Conservation (phyloP, 2,888 invertebrate genomes). For the Lasioglossum marginatum region DNA sequence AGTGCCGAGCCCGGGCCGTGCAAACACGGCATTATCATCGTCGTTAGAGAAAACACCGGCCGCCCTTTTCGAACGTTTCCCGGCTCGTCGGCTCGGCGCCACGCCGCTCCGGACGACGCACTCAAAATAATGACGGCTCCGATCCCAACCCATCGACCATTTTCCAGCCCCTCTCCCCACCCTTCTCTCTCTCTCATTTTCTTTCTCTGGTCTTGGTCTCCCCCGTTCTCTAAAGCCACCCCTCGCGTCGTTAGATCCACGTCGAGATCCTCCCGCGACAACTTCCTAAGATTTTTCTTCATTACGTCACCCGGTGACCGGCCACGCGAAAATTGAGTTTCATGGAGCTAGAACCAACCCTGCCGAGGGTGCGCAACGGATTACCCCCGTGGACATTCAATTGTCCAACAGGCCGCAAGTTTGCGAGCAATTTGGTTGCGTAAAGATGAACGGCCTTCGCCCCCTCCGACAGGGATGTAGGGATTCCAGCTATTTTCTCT, state of each 20-base stretch:
- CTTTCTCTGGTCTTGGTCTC: neutral
- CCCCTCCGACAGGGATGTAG: neutral
- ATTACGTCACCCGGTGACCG: constrained; percentile 60
- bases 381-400: constrained; percentile 21
- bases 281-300: constrained; percentile 70
- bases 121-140: constrained; percentile 72
- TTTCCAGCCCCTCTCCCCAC: constrained; percentile 17
- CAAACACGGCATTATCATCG: constrained; percentile 67
- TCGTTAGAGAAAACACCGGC: constrained; percentile 68
- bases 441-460: constrained; percentile 23
- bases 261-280: constrained; percentile 27
- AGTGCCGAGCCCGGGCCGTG: constrained; percentile 42
- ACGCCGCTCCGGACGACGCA: constrained; percentile 64
- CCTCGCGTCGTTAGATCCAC: constrained; percentile 57
- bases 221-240: neutral
- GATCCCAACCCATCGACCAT: constrained; percentile 54
- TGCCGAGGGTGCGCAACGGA: neutral
- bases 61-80: constrained; percentile 53
- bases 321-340: constrained; percentile 63
- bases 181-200: constrained; percentile 1
- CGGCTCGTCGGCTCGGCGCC: constrained; percentile 68
- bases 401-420: constrained; percentile 27
- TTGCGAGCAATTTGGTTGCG: constrained; percentile 44
- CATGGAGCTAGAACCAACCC: constrained; percentile 17
- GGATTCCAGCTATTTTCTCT: neutral